These are phyloP conservation scores for Drosophila ironensis DNA, from an alignment of 1,140 invertebrate genomes.

Conservation along the genomic window DNA sequence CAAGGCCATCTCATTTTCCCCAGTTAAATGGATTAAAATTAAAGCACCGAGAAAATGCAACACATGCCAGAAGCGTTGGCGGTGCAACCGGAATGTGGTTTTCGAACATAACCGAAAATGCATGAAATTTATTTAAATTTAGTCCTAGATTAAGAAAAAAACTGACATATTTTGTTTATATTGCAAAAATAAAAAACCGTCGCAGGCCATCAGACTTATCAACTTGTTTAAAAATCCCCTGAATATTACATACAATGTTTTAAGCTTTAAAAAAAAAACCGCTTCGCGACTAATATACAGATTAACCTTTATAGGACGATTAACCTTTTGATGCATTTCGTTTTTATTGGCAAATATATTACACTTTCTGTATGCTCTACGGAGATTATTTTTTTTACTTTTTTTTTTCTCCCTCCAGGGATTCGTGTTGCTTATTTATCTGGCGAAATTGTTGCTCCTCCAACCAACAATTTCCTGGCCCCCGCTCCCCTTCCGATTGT, in stretches of 20 bases:
- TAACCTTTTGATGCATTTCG: not conserved
- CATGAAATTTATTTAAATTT: too few species aligned
- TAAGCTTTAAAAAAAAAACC: not conserved
- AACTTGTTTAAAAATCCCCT: too few species aligned
- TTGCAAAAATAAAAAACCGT: too few species aligned
- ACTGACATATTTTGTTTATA: too few species aligned
- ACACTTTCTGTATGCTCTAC: not conserved
- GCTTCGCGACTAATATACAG: not conserved
- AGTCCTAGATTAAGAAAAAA: too few species aligned
- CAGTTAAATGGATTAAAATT: conserved; percentile 40
- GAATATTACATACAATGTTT: too few species aligned
- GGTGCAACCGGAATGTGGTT: too few species aligned
- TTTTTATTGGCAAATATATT: not conserved
- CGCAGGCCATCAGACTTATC: too few species aligned
- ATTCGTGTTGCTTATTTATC: conserved; percentile 17
- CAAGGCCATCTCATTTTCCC: conserved; percentile 18
- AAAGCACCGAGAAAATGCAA: conserved; percentile 15
- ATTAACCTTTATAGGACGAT: not conserved
- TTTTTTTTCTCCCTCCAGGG: not conserved
- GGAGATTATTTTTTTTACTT: not conserved
- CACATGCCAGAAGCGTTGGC: not conserved
- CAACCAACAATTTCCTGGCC: not conserved
- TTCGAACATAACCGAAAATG: too few species aligned
- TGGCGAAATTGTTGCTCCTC: conserved; percentile 11
- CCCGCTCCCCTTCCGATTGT: conserved; percentile 25